These are phyloP conservation scores for Lagria hirta DNA, from an alignment of 2,888 invertebrate genomes.

Conservation along the genomic window DNA sequence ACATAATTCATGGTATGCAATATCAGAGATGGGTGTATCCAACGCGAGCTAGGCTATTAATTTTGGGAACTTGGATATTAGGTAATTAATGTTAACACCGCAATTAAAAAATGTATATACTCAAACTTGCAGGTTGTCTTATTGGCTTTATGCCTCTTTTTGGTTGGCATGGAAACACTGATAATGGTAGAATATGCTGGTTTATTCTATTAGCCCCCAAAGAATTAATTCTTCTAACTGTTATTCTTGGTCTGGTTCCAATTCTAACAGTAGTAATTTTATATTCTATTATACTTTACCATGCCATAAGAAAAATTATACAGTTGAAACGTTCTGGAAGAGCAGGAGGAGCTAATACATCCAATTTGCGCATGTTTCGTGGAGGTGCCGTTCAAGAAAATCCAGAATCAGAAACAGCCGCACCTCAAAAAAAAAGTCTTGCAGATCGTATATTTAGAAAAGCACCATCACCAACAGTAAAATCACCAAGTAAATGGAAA, in stretches of 20 bases:
- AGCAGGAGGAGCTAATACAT: constrained; percentile 15
- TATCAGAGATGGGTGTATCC: constrained; percentile 65
- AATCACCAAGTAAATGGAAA: constrained; percentile 59
- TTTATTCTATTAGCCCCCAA: constrained; percentile 62
- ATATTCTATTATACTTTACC: constrained; percentile 61
- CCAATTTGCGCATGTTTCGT: too few relatives aligned
- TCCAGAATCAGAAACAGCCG: neutral
- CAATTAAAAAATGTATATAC: constrained; percentile 5
- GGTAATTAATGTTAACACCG: constrained; percentile 46
- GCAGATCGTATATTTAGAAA: constrained; percentile 32
- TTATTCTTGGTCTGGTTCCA: constrained; percentile 60
- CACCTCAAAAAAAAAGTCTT: constrained; percentile 36
- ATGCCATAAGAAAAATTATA: constrained; percentile 60
- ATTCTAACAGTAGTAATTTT: constrained; percentile 54
- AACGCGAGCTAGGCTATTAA: constrained; percentile 59
- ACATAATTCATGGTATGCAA: constrained; percentile 65
- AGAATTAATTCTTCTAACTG: constrained; percentile 58
- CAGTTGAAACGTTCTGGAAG: constrained; percentile 47
- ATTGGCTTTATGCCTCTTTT: constrained; percentile 63
- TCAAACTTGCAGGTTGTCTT: constrained; percentile 54
- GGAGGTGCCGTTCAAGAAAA: too few relatives aligned
- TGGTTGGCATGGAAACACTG: constrained; percentile 60
- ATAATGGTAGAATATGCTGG: constrained; percentile 60
- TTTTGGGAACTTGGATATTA: constrained; percentile 60
- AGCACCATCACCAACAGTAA: constrained; percentile 28